A percentile compares a stretch with the other conserved stretches of the same genome.
Evolutionary conservation across 2,797 vertebrate species (phyloP).

Genomic region (Atherinosoma microstoma): DNA sequence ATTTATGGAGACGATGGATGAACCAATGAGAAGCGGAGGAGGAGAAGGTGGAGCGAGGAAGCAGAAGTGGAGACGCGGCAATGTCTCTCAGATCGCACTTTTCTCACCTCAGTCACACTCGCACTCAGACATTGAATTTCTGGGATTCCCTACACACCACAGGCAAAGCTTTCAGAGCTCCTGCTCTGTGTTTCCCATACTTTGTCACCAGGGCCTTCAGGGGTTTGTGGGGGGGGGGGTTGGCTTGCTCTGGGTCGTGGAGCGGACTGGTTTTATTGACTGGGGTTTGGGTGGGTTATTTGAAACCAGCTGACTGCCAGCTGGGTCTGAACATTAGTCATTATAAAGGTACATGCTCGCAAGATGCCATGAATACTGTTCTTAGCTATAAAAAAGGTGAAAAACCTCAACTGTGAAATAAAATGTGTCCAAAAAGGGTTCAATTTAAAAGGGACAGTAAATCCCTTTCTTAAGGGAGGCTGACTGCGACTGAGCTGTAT

Average conservation of each 20-base stretch:
- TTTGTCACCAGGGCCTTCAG: slow-evolving; percentile 35
- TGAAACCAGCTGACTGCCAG: slow-evolving; percentile 24
- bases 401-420: slow-evolving; percentile 46
- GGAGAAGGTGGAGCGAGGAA: slow-evolving; percentile 12
- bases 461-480: slow-evolving; percentile 30
- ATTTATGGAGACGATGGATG: slow-evolving; percentile 22
- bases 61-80: background rate
- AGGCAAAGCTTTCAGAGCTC: slow-evolving; percentile 28
- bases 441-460: slow-evolving; percentile 32
- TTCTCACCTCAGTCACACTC: slow-evolving; percentile 58
- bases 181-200: slow-evolving; percentile 46
- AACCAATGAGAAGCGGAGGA: slow-evolving; percentile 44
- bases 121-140: slow-evolving; percentile 53
- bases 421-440: slow-evolving; percentile 3
- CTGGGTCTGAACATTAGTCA: slow-evolving; percentile 55
- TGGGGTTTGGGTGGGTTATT: slow-evolving; percentile 31
- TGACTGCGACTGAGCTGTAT: slow-evolving; percentile 50
- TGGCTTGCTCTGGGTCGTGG: slow-evolving; percentile 7
- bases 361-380: slow-evolving; percentile 52
- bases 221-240: slow-evolving; percentile 33
- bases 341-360: slow-evolving; percentile 54
- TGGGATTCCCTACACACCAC: slow-evolving; percentile 38
- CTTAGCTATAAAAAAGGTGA: background rate
- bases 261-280: slow-evolving; percentile 18
- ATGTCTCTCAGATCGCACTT: slow-evolving; percentile 49